Evolutionary conservation across 2,113 vertebrate species (phyloP), one percentile per base, ranked within the genome.

Genomic region (Panthera uncia): DNA sequence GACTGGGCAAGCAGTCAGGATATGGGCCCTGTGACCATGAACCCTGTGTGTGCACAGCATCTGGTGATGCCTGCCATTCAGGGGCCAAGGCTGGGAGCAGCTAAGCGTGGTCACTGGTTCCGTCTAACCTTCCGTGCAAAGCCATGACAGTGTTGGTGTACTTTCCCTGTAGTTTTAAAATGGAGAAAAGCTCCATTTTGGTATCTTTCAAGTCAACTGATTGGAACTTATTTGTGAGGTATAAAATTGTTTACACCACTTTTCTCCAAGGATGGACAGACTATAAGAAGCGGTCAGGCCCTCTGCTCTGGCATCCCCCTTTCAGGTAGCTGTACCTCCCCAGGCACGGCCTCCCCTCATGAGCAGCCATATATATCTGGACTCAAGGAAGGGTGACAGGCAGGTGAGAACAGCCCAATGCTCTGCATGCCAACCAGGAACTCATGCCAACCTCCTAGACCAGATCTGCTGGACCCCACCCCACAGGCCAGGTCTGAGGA

Each of bases 61-160:
- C 86, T 48, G 71, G 52, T 76, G 71, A 33, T 21, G 7, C 41
- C n/a, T 1, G 10, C 52, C 52, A 2, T 8, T 1, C 16, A 38
- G 45, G 63, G n/a, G 9, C 57, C 41, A 19, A 69, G 89, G 45
- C 74, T 79, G 74, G 33, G 57, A 65, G 85, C 33, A 36, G 48
- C 25, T 3, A n/a, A 88, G 57, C 13, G 9, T 50, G 33, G 38
- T 45, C 73, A 50, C 83, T 38, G 68, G 68, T n/a, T 88, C 50
- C n/a, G 11, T 19, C 29, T 9, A 61, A 25, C 33, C 19, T 78
- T 71, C 68, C 18, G 3, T 15, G 4, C 8, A 52, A 29, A 9
- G 38, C 33, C 31, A 48, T 48, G 50, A 33, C 21, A 11, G 23
- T 1, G 2, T 27, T 2, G 16, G 21, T 69, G 16, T 0, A 1